These are phyloP conservation scores for Temnothorax nylanderi DNA, from an alignment of 1,140 invertebrate genomes.

Conservation along the genomic window DNA sequence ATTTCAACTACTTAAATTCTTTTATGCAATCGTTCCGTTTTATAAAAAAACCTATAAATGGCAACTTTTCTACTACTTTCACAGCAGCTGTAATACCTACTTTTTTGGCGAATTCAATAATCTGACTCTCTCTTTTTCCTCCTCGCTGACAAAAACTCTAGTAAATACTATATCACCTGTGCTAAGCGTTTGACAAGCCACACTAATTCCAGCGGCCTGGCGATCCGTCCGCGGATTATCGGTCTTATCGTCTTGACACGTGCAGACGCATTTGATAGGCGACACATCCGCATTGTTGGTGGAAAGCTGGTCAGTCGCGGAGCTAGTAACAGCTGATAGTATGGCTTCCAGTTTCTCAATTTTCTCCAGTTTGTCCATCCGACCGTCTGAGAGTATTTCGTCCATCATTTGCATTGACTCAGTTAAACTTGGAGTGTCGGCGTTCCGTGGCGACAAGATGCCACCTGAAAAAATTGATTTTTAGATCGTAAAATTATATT, in stretches of 20 bases:
- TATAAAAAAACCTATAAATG: conserved; percentile 72
- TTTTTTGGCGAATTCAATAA: conserved; percentile 82
- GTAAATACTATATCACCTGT: conserved; percentile 98
- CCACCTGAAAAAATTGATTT: conserved; percentile 76
- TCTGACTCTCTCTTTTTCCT: conserved; percentile 83
- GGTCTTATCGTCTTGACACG: conserved; percentile 83
- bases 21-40: conserved; percentile 37
- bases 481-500: background rate
- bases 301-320: conserved; percentile 83
- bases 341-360: conserved; percentile 95
- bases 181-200: conserved; percentile 93
- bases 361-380: conserved; percentile 94
- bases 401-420: conserved; percentile 96
- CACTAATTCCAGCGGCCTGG: conserved; percentile 73
- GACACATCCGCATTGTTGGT: conserved; percentile 68
- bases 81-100: conserved; percentile 66
- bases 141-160: conserved; percentile 93
- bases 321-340: conserved; percentile 90
- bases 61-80: conserved; percentile 70
- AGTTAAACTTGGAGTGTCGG: conserved; percentile 94
- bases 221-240: conserved; percentile 64
- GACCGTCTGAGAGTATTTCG: conserved; percentile 93
- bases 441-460: conserved; percentile 90
- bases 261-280: conserved; percentile 85
- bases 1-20: conserved; percentile 58